A percentile compares a stretch with the other conserved stretches of the same genome.
Evolutionary conservation across 2,113 vertebrate species (phyloP).

Genomic region (Cebidichthys violaceus): DNA sequence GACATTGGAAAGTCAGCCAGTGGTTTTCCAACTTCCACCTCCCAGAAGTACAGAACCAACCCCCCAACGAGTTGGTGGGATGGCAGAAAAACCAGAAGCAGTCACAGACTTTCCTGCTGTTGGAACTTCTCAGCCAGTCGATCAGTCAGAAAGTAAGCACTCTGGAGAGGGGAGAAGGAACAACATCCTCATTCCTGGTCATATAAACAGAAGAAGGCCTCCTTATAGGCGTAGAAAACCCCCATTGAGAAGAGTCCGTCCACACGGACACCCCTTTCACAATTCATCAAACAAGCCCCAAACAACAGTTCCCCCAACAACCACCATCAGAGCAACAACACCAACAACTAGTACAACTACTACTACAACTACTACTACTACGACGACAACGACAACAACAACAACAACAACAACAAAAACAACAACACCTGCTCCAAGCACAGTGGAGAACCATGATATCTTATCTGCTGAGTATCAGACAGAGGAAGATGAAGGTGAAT

Average conservation of each 20-base stretch:
- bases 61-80: not conserved
- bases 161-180: conserved; percentile 55
- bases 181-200: conserved; percentile 39
- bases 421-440: conserved; percentile 44
- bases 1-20: conserved; percentile 1
- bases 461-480: conserved; percentile 53
- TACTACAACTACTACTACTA: not conserved
- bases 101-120: conserved; percentile 35
- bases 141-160: conserved; percentile 47
- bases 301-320: conserved; percentile 37
- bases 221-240: conserved; percentile 78
- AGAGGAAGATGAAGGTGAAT: conserved; percentile 50
- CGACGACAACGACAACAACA: conserved; percentile 27
- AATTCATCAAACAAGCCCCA: conserved; percentile 51
- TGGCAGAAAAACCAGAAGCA: conserved; percentile 24
- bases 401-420: conserved; percentile 39
- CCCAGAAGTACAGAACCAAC: conserved; percentile 44
- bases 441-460: conserved; percentile 24
- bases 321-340: conserved; percentile 39
- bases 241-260: conserved; percentile 62
- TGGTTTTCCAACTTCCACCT: conserved; percentile 17
- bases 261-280: conserved; percentile 47
- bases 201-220: conserved; percentile 70
- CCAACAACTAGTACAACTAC: not conserved
- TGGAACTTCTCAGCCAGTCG: conserved; percentile 13